A percentile compares a stretch with the other conserved stretches of the same genome.
These are phyloP conservation scores for Ennomos fuscantarius DNA, from an alignment of 2,888 invertebrate species.

Conservation along the genomic window DNA sequence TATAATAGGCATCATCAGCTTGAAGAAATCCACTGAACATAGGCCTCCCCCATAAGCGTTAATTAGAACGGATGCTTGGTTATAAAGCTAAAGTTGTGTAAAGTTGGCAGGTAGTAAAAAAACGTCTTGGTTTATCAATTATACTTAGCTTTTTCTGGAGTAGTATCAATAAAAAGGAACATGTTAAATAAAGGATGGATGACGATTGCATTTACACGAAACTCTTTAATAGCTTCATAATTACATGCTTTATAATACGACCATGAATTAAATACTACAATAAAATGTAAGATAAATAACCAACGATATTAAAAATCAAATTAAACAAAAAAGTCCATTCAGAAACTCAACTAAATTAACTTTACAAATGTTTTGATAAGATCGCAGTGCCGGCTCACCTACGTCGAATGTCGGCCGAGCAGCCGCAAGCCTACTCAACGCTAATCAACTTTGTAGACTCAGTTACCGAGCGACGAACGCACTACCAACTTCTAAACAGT, in stretches of 20 bases:
- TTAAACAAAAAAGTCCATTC: conserved; percentile 43
- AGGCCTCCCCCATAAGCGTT: too few species aligned
- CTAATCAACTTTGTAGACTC: conserved; percentile 67
- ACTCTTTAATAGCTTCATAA: conserved; percentile 3
- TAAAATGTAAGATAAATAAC: conserved; percentile 40
- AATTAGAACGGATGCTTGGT: too few species aligned
- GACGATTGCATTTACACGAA: too few species aligned
- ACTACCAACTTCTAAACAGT: conserved; percentile 69
- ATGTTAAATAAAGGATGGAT: too few species aligned
- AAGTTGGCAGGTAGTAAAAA: too few species aligned
- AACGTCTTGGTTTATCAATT: too few species aligned
- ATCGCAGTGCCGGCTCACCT: conserved; percentile 57
- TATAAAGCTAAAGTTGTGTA: too few species aligned
- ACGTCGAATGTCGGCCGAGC: conserved; percentile 47
- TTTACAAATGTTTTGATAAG: conserved; percentile 61
- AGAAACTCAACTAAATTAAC: conserved; percentile 57
- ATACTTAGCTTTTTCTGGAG: too few species aligned
- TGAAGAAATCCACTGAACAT: too few species aligned
- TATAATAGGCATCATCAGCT: too few species aligned
- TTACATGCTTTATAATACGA: conserved; percentile 5
- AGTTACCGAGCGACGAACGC: conserved; percentile 50
- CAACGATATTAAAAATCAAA: conserved; percentile 52
- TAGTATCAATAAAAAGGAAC: too few species aligned
- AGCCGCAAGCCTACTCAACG: conserved; percentile 52
- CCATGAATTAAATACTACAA: conserved; percentile 37